phyloP scores from a whole-genome alignment of 2,888 invertebrate species.

The Azorinus chamasolen region DNA sequence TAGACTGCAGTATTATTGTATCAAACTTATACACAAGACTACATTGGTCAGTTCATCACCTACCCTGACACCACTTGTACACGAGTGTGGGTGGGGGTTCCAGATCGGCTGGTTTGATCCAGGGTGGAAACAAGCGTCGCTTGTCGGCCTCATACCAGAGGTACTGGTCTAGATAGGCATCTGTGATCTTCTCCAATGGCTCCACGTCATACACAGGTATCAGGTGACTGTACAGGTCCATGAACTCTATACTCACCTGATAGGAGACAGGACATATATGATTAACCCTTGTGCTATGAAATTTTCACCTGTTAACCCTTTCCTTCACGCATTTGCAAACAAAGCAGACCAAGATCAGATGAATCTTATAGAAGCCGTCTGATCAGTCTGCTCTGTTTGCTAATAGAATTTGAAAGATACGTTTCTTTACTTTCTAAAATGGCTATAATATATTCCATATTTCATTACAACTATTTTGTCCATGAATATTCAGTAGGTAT shows the following conservation, averaged over 20 bases:
- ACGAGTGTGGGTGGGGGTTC: constrained; percentile 94
- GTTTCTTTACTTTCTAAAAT: no score
- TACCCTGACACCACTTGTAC: constrained; percentile 99
- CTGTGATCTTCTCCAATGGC: constrained; percentile 99
- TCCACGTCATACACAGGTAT: constrained; percentile 99
- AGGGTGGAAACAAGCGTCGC: constrained; percentile 97
- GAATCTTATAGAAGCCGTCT: no score
- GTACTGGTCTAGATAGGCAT: constrained; percentile 99
- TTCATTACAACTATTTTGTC: no score
- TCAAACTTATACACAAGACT: no score
- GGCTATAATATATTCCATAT: no score
- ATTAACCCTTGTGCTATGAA: not conserved
- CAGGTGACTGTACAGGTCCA: constrained; percentile 99
- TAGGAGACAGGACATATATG: not conserved
- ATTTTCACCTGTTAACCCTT: not conserved
- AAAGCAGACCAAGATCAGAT: no score
- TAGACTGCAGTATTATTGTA: no score
- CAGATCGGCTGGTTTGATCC: constrained; percentile 99
- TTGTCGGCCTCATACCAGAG: constrained; percentile 99
- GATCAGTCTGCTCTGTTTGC: no score
- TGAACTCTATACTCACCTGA: constrained; percentile 99
- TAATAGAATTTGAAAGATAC: no score
- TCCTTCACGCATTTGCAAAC: no score
- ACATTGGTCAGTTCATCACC: constrained; percentile 16
- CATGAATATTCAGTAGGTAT: no score